These are phyloP conservation scores for Mergus octosetaceus DNA, from an alignment of 2,797 vertebrate species.

Conservation along the genomic window DNA sequence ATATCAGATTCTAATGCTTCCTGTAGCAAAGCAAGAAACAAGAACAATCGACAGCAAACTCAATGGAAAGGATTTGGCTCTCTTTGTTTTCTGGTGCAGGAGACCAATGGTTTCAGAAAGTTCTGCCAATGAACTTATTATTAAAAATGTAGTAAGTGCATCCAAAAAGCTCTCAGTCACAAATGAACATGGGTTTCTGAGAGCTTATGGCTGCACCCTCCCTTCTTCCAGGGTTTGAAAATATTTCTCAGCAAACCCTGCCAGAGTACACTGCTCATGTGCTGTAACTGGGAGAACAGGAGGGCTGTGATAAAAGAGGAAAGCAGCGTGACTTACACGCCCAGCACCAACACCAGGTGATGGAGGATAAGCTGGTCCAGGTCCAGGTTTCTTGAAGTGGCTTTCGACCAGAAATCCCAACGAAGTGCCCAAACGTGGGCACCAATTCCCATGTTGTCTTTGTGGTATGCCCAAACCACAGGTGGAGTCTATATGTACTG, in stretches of 20 bases:
- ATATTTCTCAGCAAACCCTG: not conserved
- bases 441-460: not conserved
- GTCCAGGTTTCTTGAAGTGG: not conserved
- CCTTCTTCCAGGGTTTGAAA: not conserved
- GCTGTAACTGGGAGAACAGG: not conserved
- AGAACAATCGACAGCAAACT: not conserved
- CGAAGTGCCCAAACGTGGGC: fast-evolving
- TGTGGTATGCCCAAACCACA: not conserved
- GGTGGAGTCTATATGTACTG: not conserved
- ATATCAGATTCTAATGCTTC: constrained; percentile 15
- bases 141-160: constrained; percentile 5
- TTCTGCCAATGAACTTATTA: constrained; percentile 16
- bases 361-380: not conserved
- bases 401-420: not conserved
- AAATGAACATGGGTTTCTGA: not conserved
- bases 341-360: not conserved
- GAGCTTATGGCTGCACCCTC: not conserved
- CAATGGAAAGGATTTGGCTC: constrained; percentile 15
- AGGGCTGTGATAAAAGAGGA: not conserved
- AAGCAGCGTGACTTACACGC: not conserved
- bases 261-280: fast-evolving
- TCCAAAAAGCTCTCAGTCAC: constrained; percentile 32
- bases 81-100: constrained; percentile 33
- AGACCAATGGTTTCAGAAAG: constrained; percentile 1
- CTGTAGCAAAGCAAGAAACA: constrained; percentile 21